Percentiles rank a stretch among this genome's conserved stretches.
Evolutionary conservation across 2,888 invertebrate species (phyloP).

Genomic region (Isoperla grammatica): DNA sequence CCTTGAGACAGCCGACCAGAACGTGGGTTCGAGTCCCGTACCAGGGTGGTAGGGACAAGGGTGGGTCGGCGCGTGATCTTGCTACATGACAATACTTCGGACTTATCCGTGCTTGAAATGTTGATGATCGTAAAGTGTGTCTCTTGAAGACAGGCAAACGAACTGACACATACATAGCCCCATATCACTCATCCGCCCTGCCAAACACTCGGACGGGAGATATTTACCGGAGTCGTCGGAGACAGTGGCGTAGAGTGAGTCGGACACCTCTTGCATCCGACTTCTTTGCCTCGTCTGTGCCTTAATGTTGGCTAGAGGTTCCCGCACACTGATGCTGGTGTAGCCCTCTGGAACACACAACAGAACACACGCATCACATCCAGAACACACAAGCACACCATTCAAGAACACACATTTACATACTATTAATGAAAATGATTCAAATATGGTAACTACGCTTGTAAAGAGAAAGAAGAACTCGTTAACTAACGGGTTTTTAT

Average conservation of each 20-base stretch:
- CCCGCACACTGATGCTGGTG: conserved; percentile 85
- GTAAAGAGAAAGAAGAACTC: conserved; percentile 2
- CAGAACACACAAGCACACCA: neutral
- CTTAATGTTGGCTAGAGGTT: conserved; percentile 74
- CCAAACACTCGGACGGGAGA: too few relatives aligned
- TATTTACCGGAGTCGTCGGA: conserved; percentile 86
- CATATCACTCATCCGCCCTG: too few relatives aligned
- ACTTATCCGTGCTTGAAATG: too few relatives aligned
- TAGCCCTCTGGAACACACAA: conserved; percentile 67
- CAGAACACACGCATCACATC: neutral
- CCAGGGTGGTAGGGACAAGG: too few relatives aligned
- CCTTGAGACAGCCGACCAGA: too few relatives aligned
- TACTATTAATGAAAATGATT: neutral
- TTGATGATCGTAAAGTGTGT: too few relatives aligned
- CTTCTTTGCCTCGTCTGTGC: conserved; percentile 52
- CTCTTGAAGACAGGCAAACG: too few relatives aligned
- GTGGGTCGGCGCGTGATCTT: too few relatives aligned
- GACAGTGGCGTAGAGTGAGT: conserved; percentile 82
- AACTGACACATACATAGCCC: too few relatives aligned
- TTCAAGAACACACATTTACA: conserved; percentile 7
- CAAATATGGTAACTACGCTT: neutral
- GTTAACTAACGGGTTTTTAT: too few relatives aligned
- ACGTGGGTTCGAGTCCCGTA: too few relatives aligned
- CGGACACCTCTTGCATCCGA: conserved; percentile 45
- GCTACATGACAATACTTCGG: too few relatives aligned